phyloP scores from a whole-genome alignment of 2,797 vertebrate species.

The Gambusia yucatana region DNA sequence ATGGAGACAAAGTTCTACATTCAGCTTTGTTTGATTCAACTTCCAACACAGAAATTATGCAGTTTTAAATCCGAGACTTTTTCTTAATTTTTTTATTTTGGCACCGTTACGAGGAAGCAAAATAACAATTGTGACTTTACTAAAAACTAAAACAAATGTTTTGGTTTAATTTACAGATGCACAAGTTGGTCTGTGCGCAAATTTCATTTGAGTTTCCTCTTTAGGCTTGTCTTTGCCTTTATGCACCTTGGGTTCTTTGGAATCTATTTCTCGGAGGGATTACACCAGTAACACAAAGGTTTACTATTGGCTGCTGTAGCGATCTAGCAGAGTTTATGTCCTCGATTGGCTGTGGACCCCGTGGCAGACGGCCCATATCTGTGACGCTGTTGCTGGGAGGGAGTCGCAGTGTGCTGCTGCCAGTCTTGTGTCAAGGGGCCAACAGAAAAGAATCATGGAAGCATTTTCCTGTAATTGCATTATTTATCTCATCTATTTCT shows the following conservation, averaged over 20 bases:
- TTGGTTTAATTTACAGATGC: neutral
- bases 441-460: neutral
- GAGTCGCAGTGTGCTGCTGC: neutral
- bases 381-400: constrained; percentile 1
- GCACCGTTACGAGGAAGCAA: neutral
- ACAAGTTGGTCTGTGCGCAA: neutral
- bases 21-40: neutral
- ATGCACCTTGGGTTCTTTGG: neutral
- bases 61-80: too few relatives aligned
- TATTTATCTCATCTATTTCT: neutral
- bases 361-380: neutral
- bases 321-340: constrained; percentile 41
- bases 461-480: neutral
- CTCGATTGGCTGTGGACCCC: constrained; percentile 63
- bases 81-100: neutral
- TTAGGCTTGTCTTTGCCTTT: neutral
- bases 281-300: constrained; percentile 31
- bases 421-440: neutral
- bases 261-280: constrained; percentile 5
- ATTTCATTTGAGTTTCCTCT: neutral
- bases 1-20: constrained; percentile 38
- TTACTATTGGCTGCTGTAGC: constrained; percentile 64
- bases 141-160: neutral
- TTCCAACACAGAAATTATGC: neutral
- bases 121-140: constrained; percentile 1